Evolutionary conservation across 2,797 vertebrate species (phyloP), one percentile per base, ranked within the genome.

Genomic region (Schizopygopsis pylzovi): DNA sequence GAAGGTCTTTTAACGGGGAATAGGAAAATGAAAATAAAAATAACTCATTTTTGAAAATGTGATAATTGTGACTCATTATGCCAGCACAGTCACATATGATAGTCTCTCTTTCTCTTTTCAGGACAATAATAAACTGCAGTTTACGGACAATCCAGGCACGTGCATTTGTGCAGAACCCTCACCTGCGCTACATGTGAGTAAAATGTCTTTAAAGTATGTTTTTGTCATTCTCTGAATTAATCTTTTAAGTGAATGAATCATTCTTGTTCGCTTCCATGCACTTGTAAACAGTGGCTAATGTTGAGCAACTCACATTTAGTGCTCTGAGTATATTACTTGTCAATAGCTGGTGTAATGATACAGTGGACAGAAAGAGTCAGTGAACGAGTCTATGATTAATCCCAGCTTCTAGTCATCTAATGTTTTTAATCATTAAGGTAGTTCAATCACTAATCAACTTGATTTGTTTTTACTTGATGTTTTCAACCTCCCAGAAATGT

Each of bases 141-240:
- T 96, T 99, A 89, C 96, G 94, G 91, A 96, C 94, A 89, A 99
- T 99, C 93, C 98, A 98, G 92, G 92, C 97, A 2, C 96, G 98
- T 75, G 98, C 97, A 7, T 99, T 99, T 52, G 96, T 96, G 90
- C 98, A 98, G 95, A 99, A 99, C 89, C 97, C 97, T 56, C 97
- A 98, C 90, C 95, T 99, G 89, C 98, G 95, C 91, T 97, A 97
- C 93, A 99, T 99, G 98, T 99, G 94, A 99, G 98, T 98, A 93
- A 86, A 90, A 79, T 18, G 28, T 67, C 20, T 49, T 59, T 1
- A 41, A 33, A 54, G 7, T 82, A 37, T 22, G 2, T 11, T 33
- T 16, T 20, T 52, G 45, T 22, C 10, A 6, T 20, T 76, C 49
- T 54, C 28, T 52, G 25, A 28, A 25, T 10, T 0, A 28, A 76